Base-by-base conservation (phyloP, 2,888 invertebrate genomes). In the Pegoplata infirma region DNA sequence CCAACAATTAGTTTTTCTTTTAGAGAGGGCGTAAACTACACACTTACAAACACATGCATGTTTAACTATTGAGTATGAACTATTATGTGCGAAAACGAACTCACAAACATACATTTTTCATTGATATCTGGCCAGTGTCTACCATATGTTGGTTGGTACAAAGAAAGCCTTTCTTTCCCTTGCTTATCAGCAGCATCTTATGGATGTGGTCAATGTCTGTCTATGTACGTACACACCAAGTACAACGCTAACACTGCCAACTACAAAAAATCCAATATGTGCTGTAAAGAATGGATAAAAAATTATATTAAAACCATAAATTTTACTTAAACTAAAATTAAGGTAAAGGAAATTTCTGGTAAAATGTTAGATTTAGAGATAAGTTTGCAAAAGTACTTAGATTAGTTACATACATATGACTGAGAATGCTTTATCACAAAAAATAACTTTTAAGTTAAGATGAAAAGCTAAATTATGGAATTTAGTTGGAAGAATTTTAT, bases 101-200 rank as follows among this genome's bases (percentile, higher is more conserved):
- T n/a, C n/a, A n/a, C n/a, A n/a, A n/a, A n/a, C n/a, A n/a, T n/a
- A n/a, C n/a, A n/a, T n/a, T n/a, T n/a, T n/a, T n/a, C n/a, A n/a
- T n/a, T n/a, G n/a, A 51, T 49, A 25, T 40, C 21, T 58, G 63
- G 47, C 55, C 63, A 69, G 55, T 23, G 72, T 72, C 36, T 75
- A 71, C 69, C 79, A 71, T 75, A 75, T 78, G 78, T 61, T 74
- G 61, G 78, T 61, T 74, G 61, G 10, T 25, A 25, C 47, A 21
- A 25, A 53, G 56, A n/a, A 58, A 46, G 71, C 56, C 56, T 63
- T 67, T 47, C 17, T 74, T 63, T 64, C 71, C 55, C 17, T 74
- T 63, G 69, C 71, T 79, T 79, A 79, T 75, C 79, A 75, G 71
- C 75, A 75, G 71, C 75, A 75, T 79, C 79, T 75, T 56, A 25